Evolutionary conservation across 2,888 invertebrate genomes (phyloP), one percentile per base, ranked within the genome.

Genomic region (Erannis defoliaria): DNA sequence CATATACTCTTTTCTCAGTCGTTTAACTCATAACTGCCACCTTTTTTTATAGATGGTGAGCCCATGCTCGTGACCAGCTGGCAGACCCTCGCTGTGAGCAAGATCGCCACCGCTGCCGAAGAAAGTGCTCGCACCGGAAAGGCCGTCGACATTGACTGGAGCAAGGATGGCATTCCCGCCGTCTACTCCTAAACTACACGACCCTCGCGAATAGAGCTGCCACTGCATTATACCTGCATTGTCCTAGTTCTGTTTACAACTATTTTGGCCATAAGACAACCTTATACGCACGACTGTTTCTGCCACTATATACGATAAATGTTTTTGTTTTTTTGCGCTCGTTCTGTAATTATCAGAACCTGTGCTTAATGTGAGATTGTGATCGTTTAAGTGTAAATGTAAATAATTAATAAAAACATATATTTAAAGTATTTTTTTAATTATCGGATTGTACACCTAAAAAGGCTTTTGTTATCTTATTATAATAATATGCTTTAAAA

Each of bases 71-170:
- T 95, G 0, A 86, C 87, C 1, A 86, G 89, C 21, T 89, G 90
- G 71, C 94, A 95, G 70, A 93, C 92, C 1, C 77, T 95, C 26
- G 94, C 94, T 0, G 93, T 94, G 14, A 90, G 88, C 66, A 94
- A 93, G 76, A 93, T 95, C 48, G 94, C 95, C 0, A 83, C 90
- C 0, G 94, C 94, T 0, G 93, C 93, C 19, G 94, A 95, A 70
- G 83, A 94, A 69, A 93, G 94, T 16, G 94, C 91, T 0, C 90
- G 93, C 37, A 90, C 91, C 5, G 94, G 94, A 21, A 85, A 90
- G 72, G 74, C 90, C 23, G 78, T 95, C 0, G 87, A 92, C 1
- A 68, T 95, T 1, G 89, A 88, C 59, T 95, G 94, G 94, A 81
- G 80, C 50, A 74, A 82, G 38, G 90, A 88, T 16, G 89, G 88